Evolutionary conservation across 2,797 vertebrate genomes (phyloP).

Genomic region (Antrozous pallidus): DNA sequence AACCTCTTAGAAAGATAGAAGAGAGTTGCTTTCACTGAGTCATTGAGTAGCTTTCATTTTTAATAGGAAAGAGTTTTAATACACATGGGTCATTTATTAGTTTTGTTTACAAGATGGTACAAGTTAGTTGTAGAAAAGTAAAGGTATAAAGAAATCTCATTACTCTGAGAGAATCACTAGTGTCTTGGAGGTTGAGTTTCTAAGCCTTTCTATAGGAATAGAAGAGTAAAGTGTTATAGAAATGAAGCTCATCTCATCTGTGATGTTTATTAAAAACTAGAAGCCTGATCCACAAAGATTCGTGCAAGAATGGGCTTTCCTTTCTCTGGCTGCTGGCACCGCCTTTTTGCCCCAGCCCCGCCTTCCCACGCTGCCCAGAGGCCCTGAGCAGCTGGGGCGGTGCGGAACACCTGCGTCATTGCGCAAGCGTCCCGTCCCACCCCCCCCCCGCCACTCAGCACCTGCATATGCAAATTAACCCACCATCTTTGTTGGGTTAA

Average conservation of each 20-base stretch:
- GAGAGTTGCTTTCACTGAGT: neutral
- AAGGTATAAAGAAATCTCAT: neutral
- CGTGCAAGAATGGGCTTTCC: too few species aligned
- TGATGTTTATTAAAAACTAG: neutral
- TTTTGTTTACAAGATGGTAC: slow-evolving; percentile 33
- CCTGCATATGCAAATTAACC: too few species aligned
- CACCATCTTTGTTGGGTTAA: too few species aligned
- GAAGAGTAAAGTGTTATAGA: neutral
- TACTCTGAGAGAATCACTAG: neutral
- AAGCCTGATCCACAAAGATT: too few species aligned
- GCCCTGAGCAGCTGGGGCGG: too few species aligned
- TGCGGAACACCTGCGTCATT: too few species aligned
- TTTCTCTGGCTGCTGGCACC: too few species aligned
- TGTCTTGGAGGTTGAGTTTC: slow-evolving; percentile 8
- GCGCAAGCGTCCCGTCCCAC: too few species aligned
- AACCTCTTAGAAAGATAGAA: neutral
- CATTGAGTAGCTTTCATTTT: neutral
- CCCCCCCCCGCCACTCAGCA: accelerated
- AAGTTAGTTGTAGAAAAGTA: slow-evolving; percentile 17
- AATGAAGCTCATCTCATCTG: neutral
- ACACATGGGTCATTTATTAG: neutral
- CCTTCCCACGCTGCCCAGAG: too few species aligned
- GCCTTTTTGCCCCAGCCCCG: too few species aligned
- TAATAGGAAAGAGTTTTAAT: neutral
- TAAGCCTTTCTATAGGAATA: neutral